Conservation (phyloP, 2,888 invertebrate genomes). For the Invenusta paracnida region DNA sequence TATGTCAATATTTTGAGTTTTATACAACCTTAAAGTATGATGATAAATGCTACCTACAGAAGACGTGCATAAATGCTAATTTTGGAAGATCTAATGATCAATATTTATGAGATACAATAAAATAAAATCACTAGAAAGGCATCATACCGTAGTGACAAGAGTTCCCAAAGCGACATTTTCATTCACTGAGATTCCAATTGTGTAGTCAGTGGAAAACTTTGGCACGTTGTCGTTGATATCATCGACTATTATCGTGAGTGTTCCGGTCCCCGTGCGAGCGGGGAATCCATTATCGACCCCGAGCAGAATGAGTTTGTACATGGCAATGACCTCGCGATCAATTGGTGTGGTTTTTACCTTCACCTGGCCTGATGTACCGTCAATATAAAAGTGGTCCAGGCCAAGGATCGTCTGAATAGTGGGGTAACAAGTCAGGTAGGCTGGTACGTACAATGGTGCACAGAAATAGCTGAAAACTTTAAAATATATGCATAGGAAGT, state of each 20-base stretch:
- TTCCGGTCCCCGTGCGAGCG: not conserved
- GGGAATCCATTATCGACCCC: slow-evolving; percentile 35
- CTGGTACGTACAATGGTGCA: no score
- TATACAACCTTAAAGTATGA: no score
- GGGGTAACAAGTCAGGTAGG: no score
- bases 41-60: no score
- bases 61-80: no score
- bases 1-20: no score
- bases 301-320: slow-evolving; percentile 8
- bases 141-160: slow-evolving; percentile 1
- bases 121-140: no score
- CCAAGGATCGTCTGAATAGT: not conserved
- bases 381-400: not conserved
- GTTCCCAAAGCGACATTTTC: slow-evolving; percentile 35
- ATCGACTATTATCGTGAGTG: slow-evolving; percentile 1
- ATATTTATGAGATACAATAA: no score
- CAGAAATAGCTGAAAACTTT: no score
- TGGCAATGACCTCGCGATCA: slow-evolving; percentile 25
- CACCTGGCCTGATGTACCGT: slow-evolving; percentile 1
- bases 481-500: no score
- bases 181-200: slow-evolving; percentile 20
- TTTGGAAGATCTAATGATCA: no score
- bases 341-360: slow-evolving; percentile 2
- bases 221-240: slow-evolving; percentile 36
- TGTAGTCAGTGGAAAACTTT: not conserved